Conservation (phyloP, 2,888 invertebrate species). For the Alcis repandata region DNA sequence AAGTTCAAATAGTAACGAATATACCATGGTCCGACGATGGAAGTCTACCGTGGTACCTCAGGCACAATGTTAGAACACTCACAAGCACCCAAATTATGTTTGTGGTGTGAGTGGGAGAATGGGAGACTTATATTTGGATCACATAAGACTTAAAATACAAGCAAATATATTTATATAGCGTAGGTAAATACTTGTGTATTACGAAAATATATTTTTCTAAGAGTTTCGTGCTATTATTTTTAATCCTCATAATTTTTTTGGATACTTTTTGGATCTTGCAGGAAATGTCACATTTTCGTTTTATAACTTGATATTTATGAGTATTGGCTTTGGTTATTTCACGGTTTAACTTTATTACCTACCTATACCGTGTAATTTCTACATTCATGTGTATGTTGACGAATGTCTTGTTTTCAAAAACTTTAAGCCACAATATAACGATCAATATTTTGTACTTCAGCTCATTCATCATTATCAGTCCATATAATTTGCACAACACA, state of each 20-base stretch:
- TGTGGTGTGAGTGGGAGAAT: not conserved
- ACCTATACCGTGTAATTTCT: slow-evolving; percentile 46
- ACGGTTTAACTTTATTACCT: slow-evolving; percentile 74
- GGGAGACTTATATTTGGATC: not conserved
- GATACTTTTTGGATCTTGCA: slow-evolving; percentile 22
- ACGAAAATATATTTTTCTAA: not conserved
- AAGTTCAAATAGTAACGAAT: slow-evolving; percentile 10
- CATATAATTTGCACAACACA: slow-evolving; percentile 13
- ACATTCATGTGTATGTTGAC: slow-evolving; percentile 13
- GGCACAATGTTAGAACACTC: not conserved
- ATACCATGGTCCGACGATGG: not conserved
- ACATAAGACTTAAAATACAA: slow-evolving; percentile 1
- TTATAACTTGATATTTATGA: slow-evolving; percentile 65
- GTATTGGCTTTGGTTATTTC: slow-evolving; percentile 77
- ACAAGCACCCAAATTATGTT: not conserved
- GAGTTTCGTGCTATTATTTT: not conserved
- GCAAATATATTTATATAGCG: not conserved
- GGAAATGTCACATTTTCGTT: slow-evolving; percentile 51
- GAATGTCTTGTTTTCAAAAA: slow-evolving; percentile 12
- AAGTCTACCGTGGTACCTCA: no score
- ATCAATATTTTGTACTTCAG: slow-evolving; percentile 37
- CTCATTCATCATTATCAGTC: slow-evolving; percentile 32
- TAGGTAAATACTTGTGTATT: not conserved
- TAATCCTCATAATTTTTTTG: not conserved
- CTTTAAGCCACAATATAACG: slow-evolving; percentile 2